Evolutionary conservation across 2,797 vertebrate species (phyloP), one percentile per base, ranked within the genome.

Genomic region (Myripristis murdjan): DNA sequence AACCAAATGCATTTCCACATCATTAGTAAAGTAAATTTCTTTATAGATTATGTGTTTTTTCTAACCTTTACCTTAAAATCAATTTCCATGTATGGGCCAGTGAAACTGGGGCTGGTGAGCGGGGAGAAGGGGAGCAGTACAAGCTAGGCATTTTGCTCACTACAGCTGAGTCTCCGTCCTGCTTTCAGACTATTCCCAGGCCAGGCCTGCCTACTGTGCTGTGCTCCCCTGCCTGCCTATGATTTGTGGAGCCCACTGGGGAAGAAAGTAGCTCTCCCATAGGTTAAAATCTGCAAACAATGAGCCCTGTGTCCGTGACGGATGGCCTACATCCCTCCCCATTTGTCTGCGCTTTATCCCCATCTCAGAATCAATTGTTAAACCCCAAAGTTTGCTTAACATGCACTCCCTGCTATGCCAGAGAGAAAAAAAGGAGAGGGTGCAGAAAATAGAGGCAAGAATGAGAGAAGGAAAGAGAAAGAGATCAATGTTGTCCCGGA

Each of bases 271-370:
- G 79, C 87, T 84, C 87, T 91, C 92, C 92, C 93, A 94, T 94
- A 93, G 94, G 93, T 93, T 93, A 94, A 92, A 95, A 95, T 95
- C 84, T 95, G 86, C 83, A 95, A 94, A 95, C 82, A 95, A 95
- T 95, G 88, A 92, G 73, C 23, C 57, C 79, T 85, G 83, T 90
- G 83, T 87, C 80, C 20, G 70, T 94, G 89, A 95, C 92, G 93
- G 93, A 95, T 89, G 87, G 95, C 92, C 88, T 92, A 92, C 81
- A 94, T 86, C 75, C 85, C 91, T 91, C 87, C 89, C 87, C 93
- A 95, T 95, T 95, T 95, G 94, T 95, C 94, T 95, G 89, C 70
- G 86, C 89, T 93, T 95, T 94, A 93, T 94, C 90, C 90, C 84
- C 82, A 82, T 90, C 91, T 82, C 83, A 22, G 88, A 93, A 93